Percentiles rank a stretch among this genome's conserved stretches.
These are phyloP conservation scores for Acanthosoma haemorrhoidale DNA, from an alignment of 2,888 invertebrate species.

Conservation along the genomic window DNA sequence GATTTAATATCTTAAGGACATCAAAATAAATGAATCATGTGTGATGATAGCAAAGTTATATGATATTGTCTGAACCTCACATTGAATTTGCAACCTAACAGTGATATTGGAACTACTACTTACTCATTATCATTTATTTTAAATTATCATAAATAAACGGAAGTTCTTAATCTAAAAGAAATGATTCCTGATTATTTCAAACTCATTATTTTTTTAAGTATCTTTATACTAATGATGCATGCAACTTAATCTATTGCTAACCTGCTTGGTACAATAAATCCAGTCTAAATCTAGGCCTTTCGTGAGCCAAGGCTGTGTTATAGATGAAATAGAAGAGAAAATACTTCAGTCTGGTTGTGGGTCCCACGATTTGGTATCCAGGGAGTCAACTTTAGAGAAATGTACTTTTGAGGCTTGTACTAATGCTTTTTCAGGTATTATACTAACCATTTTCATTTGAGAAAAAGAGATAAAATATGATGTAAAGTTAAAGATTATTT, in stretches of 20 bases:
- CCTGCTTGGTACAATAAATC: not conserved
- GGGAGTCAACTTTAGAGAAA: not conserved
- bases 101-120: no score
- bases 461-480: not conserved
- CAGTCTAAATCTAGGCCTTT: not conserved
- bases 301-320: slow-evolving; percentile 8
- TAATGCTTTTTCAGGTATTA: slow-evolving; percentile 13
- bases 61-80: no score
- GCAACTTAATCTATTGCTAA: not conserved
- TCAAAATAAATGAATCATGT: no score
- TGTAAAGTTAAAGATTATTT: not conserved
- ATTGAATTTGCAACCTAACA: no score
- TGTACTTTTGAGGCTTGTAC: not conserved
- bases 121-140: no score
- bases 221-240: not conserved
- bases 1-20: no score
- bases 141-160: no score
- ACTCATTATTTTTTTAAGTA: not conserved
- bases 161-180: no score
- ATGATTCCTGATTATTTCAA: no score
- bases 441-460: not conserved
- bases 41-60: no score
- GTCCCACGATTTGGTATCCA: not conserved
- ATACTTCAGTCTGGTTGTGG: not conserved
- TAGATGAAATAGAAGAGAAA: not conserved